These are phyloP conservation scores for Amphiprion ocellaris DNA, from an alignment of 2,113 vertebrate genomes.

Conservation along the genomic window DNA sequence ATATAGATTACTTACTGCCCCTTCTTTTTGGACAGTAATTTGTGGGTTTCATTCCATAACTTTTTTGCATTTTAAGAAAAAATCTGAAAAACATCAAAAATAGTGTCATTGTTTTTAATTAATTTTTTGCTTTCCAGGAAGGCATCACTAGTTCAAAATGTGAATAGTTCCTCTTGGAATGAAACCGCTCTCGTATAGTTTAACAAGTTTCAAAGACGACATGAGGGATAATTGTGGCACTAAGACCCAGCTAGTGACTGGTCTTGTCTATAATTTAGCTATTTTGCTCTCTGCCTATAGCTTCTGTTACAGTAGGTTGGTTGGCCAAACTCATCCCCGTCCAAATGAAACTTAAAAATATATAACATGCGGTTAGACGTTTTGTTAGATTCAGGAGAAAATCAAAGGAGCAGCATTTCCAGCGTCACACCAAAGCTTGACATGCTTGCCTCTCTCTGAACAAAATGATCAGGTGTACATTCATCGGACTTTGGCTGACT, in stretches of 20 bases:
- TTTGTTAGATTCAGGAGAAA: slow-evolving; percentile 45
- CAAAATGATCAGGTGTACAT: slow-evolving; percentile 82
- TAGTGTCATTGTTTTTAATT: no score
- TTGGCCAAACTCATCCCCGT: slow-evolving; percentile 5
- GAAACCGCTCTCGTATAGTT: not conserved
- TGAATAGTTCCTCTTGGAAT: not conserved
- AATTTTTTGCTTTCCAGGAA: not conserved
- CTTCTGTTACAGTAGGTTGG: slow-evolving; percentile 31
- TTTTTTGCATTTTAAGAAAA: not conserved
- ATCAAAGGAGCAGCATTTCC: slow-evolving; percentile 38
- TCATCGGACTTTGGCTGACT: slow-evolving; percentile 77
- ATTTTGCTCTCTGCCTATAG: slow-evolving; percentile 65
- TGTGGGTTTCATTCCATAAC: not conserved
- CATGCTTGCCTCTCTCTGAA: slow-evolving; percentile 82
- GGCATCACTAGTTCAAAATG: not conserved
- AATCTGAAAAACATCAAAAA: not conserved
- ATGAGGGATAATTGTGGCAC: not conserved
- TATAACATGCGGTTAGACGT: slow-evolving; percentile 77
- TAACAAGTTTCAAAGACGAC: not conserved
- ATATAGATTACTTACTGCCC: slow-evolving; percentile 19
- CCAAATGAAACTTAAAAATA: slow-evolving; percentile 57
- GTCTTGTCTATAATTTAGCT: slow-evolving; percentile 14
- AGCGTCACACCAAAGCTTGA: slow-evolving; percentile 64
- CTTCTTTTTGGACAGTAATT: not conserved
- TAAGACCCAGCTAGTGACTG: not conserved